These are phyloP conservation scores for Zaprionus camerounensis DNA, from an alignment of 1,140 invertebrate genomes.

Conservation along the genomic window DNA sequence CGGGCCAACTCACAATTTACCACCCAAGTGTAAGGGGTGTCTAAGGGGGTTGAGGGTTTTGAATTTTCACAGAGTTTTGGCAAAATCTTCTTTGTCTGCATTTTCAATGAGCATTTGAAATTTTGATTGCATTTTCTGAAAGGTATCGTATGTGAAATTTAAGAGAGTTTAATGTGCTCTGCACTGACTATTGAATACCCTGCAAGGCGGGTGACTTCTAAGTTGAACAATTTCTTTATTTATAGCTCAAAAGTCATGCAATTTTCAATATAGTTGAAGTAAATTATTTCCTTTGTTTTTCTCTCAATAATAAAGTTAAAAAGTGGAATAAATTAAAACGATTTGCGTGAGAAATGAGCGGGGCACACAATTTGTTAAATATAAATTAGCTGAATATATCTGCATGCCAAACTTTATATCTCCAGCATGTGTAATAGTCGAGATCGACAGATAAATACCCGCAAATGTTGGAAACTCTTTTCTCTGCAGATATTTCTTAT, in stretches of 20 bases:
- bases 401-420: not conserved
- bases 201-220: not conserved
- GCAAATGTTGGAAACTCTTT: not conserved
- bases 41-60: not conserved
- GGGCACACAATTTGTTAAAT: not conserved
- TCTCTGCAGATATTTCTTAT: not conserved
- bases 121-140: not conserved
- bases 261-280: not conserved
- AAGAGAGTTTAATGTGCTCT: not conserved
- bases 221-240: not conserved
- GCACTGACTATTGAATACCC: too few species aligned
- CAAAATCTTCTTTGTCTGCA: not conserved
- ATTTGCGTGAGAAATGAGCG: not conserved
- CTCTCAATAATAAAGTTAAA: not conserved
- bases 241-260: not conserved
- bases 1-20: slow-evolving; percentile 34
- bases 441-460: not conserved
- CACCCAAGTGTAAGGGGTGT: slow-evolving; percentile 2
- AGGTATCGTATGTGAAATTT: not conserved
- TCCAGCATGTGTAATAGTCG: not conserved
- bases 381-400: not conserved
- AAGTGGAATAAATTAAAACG: not conserved
- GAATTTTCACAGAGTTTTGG: slow-evolving; percentile 1
- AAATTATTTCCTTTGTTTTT: not conserved
- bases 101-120: slow-evolving; percentile 6